Conservation (phyloP, 30 jellyfish, hydroid and myxozoan genomes). For the Chrysaora quinquecirrha region DNA sequence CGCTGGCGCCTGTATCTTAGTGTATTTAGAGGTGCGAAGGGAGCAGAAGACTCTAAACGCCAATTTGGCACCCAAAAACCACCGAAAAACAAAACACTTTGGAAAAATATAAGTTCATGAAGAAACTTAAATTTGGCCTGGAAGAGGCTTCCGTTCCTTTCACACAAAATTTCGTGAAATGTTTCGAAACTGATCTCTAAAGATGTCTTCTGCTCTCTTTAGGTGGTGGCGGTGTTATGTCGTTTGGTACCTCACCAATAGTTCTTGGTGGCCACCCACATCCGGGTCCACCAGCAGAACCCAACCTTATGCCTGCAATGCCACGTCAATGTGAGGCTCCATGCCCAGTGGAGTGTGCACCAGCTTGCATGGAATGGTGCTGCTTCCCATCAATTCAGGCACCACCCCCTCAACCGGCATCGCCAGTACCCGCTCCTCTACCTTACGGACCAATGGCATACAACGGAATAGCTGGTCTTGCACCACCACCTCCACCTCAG, state of each 20-base stretch:
- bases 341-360: slow-evolving; percentile 97
- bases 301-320: slow-evolving; percentile 52
- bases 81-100: neutral
- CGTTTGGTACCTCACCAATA: slow-evolving; percentile 73
- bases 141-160: slow-evolving; percentile 86
- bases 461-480: slow-evolving; percentile 72
- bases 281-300: slow-evolving; percentile 98
- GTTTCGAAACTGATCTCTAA: slow-evolving; percentile 14
- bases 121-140: slow-evolving; percentile 58
- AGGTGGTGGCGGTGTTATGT: slow-evolving; percentile 53
- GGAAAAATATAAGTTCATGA: neutral
- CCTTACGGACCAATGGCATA: slow-evolving; percentile 64
- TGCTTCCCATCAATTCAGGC: slow-evolving; percentile 88
- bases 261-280: slow-evolving; percentile 98
- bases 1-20: too few species aligned
- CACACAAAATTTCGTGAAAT: slow-evolving; percentile 5
- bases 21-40: slow-evolving; percentile 44
- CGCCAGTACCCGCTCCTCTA: slow-evolving; percentile 85
- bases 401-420: slow-evolving; percentile 84
- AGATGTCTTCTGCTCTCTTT: slow-evolving; percentile 88
- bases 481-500: slow-evolving; percentile 79
- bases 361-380: slow-evolving; percentile 99
- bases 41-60: slow-evolving; percentile 79
- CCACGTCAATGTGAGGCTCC: slow-evolving; percentile 94
- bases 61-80: slow-evolving; percentile 46